Base-by-base conservation (phyloP, 2,888 invertebrate genomes). In the Microctonus hyperodae region DNA sequence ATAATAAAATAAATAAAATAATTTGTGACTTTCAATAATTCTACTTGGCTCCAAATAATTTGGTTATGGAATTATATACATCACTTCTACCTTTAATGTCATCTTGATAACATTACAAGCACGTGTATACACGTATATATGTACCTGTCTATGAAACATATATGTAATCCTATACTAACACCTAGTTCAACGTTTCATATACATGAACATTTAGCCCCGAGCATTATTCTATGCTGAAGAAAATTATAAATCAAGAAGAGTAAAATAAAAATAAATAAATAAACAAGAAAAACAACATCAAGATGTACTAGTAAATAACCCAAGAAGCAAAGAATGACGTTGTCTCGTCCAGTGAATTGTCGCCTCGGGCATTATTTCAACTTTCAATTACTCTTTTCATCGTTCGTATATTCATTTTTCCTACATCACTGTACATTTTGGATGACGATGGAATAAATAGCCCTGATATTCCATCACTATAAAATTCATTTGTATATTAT, bases 311-410 rank as follows among this genome's bases (percentile, higher is more conserved):
- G 56, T 35, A 56, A 20, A 53, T 31, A 25, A 31, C 16, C 28
- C 13, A 53, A 53, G 28, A 28, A 31, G 2, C 5, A 22, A 11
- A 23, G 20, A 20, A 56, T 56, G 56, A 56, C 56, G 56, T 56
- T 56, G 56, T 56, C 56, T 56, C 33, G 56, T 56, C 56, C 23
- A 31, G 33, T 44, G 33, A 56, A 35, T 35, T 56, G 56, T 56
- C 56, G 56, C 56, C 56, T 7, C 11, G 22, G 22, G 56, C 33
- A 33, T 22, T 56, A 33, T 16, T 56, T 20, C 31, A 56, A 56
- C 56, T 56, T 56, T 56, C 56, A 56, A 56, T 56, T 56, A 56
- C 35, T 56, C 56, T 33, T 56, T 35, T 56, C 56, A 56, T 56
- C 56, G 16, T 56, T 35, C 56, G 16, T 9, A 16, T 16, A 33